Conservation (phyloP, 2,888 invertebrate genomes). For the Drosophila cracens region DNA sequence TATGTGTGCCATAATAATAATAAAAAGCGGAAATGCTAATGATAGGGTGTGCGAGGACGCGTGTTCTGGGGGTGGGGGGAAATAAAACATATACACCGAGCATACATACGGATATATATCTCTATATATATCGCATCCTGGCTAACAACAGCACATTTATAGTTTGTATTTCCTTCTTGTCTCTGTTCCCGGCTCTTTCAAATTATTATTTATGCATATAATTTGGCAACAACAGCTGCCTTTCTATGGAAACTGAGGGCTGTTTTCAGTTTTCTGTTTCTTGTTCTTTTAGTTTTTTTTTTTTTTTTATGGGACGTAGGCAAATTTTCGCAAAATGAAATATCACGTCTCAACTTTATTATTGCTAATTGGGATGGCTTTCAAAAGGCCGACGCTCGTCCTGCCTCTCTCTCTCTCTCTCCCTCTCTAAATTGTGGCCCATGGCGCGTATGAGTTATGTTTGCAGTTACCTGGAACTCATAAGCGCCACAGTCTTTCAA, state of each 20-base stretch:
- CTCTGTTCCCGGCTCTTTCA: conserved; percentile 31
- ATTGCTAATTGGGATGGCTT: conserved; percentile 78
- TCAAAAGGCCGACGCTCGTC: neutral
- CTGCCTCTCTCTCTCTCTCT: conserved; percentile 13
- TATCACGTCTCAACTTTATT: conserved; percentile 83
- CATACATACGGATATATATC: conserved; percentile 31
- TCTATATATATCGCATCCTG: conserved; percentile 46
- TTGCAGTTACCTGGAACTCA: conserved; percentile 63
- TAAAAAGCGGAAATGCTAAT: conserved; percentile 85
- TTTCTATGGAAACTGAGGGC: conserved; percentile 63
- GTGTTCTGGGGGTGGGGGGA: conserved; percentile 21
- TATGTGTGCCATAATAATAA: conserved; percentile 75
- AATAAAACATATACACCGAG: conserved; percentile 13
- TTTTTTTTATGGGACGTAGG: conserved; percentile 74
- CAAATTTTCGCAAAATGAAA: conserved; percentile 80
- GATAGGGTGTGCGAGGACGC: conserved; percentile 76
- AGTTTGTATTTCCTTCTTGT: conserved; percentile 60
- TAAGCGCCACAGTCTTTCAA: conserved; percentile 42
- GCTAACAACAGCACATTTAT: conserved; percentile 63
- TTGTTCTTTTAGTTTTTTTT: neutral
- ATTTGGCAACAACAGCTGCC: conserved; percentile 79
- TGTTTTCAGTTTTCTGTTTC: neutral
- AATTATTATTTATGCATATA: conserved; percentile 84
- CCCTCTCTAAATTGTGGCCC: conserved; percentile 47
- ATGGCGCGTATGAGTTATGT: conserved; percentile 80